Base-by-base conservation (phyloP, 2,888 invertebrate genomes). In the Blomia tropicalis region DNA sequence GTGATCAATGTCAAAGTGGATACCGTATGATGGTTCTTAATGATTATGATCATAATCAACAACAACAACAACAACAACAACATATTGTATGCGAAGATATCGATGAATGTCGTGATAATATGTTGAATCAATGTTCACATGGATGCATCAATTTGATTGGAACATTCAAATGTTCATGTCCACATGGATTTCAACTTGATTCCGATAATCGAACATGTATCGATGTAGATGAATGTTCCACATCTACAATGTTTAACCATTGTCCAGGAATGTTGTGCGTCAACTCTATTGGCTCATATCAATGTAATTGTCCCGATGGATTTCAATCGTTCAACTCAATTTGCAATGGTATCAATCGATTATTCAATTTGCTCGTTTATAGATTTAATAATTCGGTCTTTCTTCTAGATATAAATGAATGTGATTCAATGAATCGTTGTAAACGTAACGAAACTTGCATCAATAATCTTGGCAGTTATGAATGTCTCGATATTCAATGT, bases 121-220 rank as follows among this genome's bases (percentile, higher is more conserved):
- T 32, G 4, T 17, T 32, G 36, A 43, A 31, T 30, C 4, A 43
- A 0, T 79, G 79, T 70, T 76, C 81, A 56, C 89, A 90, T 0
- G 78, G 79, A 2, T 93, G 93, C 70, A 78, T 84, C 41, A 93
- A 93, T 73, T 82, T 84, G 14, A 87, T 85, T 0, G 93, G 93
- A 0, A 87, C 88, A 63, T 90, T 85, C 72, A 75, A 77, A 1
- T 90, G 89, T 70, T 77, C 79, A 7, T 91, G 90, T 70, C 89
- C 89, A 0, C 73, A 78, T 0, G 90, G 90, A 0, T 90, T 89
- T 72, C 78, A 80, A 59, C 75, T 89, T 2, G 81, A 82, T 2
- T 74, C 77, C 14, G 89, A 91, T 71, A 81, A 81, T 53, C 79
- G 83, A 64, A 84, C 85, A 7, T 93, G 93, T 70, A 81, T 85